A percentile compares a stretch with the other conserved stretches of the same genome.
These are phyloP conservation scores for Cisticola juncidis DNA, from an alignment of 2,113 vertebrate genomes.

Conservation along the genomic window DNA sequence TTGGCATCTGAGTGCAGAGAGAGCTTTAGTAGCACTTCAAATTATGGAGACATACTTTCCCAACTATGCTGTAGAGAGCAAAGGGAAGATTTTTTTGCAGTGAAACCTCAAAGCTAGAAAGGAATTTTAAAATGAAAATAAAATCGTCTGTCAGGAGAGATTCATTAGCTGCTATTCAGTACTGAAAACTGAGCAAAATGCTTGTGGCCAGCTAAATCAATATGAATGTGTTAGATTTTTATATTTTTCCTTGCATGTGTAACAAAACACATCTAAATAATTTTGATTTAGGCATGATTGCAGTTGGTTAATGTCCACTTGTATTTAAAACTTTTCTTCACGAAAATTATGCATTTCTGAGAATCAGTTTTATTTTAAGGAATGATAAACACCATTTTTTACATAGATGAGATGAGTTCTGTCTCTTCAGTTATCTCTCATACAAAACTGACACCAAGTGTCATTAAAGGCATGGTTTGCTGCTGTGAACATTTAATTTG, in stretches of 20 bases:
- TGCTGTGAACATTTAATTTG: neutral
- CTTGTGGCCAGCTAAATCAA: neutral
- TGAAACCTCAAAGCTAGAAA: neutral
- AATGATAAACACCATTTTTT: neutral
- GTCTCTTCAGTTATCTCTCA: neutral
- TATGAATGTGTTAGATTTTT: neutral
- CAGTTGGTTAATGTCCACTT: neutral
- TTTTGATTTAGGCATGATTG: neutral
- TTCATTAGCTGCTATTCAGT: neutral
- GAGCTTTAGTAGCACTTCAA: neutral
- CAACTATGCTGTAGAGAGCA: neutral
- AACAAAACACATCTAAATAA: fast-evolving
- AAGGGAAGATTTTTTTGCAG: neutral
- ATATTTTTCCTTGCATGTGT: neutral
- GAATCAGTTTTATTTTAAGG: neutral
- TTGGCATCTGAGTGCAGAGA: neutral
- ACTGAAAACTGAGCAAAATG: neutral
- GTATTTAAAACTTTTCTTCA: neutral
- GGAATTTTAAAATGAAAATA: neutral
- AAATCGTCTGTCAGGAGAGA: neutral
- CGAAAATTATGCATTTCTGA: neutral
- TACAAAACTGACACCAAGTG: neutral
- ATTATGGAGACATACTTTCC: neutral
- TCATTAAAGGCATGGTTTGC: neutral
- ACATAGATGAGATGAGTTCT: neutral